These are phyloP conservation scores for Heloderma charlesbogerti DNA, from an alignment of 2,113 vertebrate genomes.

Conservation along the genomic window DNA sequence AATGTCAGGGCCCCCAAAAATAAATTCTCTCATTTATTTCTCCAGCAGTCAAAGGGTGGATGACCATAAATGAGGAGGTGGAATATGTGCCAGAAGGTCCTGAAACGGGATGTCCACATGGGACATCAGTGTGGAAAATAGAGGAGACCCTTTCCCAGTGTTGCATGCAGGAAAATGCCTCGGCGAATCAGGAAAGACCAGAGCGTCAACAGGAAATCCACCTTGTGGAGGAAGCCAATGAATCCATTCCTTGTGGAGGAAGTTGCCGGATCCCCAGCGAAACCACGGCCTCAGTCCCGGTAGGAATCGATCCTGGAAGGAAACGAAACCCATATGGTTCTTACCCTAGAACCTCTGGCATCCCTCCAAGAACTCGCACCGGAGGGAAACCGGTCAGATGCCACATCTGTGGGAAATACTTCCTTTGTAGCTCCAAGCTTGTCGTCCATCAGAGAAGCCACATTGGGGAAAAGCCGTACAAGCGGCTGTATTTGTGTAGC, in stretches of 20 bases:
- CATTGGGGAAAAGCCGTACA: not conserved
- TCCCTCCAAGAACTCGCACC: not conserved
- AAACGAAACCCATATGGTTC: not conserved
- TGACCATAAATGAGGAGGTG: not conserved
- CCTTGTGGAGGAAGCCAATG: not conserved
- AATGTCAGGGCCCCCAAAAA: too few relatives aligned
- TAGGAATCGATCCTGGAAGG: not conserved
- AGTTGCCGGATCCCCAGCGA: not conserved
- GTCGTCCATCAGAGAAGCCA: not conserved
- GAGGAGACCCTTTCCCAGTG: not conserved
- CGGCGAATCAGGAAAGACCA: not conserved
- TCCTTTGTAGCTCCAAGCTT: not conserved
- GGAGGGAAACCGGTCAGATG: not conserved
- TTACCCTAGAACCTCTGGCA: not conserved
- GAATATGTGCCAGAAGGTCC: not conserved
- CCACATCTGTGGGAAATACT: conserved; percentile 4
- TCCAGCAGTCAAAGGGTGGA: not conserved
- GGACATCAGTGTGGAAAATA: not conserved
- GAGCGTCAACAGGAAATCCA: not conserved
- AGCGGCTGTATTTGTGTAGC: not conserved
- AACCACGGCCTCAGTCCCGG: not conserved
- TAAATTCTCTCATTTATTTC: not conserved
- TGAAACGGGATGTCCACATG: not conserved
- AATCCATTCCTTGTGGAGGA: not conserved
- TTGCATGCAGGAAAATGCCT: not conserved